phyloP scores from a whole-genome alignment of 2,797 vertebrate genomes.

The Dryobates pubescens region DNA sequence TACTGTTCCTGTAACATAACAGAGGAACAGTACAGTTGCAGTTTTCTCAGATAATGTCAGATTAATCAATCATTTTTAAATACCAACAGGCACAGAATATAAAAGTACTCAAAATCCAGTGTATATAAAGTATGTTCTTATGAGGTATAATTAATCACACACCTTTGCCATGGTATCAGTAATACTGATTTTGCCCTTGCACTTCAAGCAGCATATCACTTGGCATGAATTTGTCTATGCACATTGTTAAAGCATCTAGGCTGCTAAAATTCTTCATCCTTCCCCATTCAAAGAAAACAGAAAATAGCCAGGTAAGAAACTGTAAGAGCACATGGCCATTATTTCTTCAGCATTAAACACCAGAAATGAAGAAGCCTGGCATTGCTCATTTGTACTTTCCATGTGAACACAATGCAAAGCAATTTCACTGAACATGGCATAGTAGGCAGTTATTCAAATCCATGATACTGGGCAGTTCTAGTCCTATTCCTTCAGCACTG shows the following conservation, averaged over 20 bases:
- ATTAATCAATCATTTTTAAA: slow-evolving; percentile 92
- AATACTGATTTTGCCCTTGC: slow-evolving; percentile 78
- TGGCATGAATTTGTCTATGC: background rate
- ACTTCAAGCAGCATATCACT: background rate
- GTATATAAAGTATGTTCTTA: slow-evolving; percentile 78
- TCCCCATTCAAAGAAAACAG: background rate
- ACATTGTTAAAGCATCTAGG: background rate
- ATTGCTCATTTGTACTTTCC: slow-evolving; percentile 15
- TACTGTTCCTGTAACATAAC: slow-evolving; percentile 84
- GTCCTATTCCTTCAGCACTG: background rate
- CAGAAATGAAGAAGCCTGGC: background rate
- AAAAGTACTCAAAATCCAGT: slow-evolving; percentile 77
- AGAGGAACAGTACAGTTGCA: slow-evolving; percentile 80
- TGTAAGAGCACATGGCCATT: background rate
- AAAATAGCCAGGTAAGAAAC: background rate
- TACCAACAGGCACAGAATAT: slow-evolving; percentile 79
- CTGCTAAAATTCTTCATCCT: background rate
- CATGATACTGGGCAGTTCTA: background rate
- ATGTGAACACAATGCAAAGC: background rate
- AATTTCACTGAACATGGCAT: background rate
- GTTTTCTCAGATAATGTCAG: slow-evolving; percentile 84
- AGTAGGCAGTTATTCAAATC: background rate
- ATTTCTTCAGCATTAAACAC: slow-evolving; percentile 14
- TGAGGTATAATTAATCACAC: slow-evolving; percentile 83
- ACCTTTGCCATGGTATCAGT: slow-evolving; percentile 78